Base-by-base conservation (phyloP, 2,888 invertebrate genomes). In the Lottia gigantea region DNA sequence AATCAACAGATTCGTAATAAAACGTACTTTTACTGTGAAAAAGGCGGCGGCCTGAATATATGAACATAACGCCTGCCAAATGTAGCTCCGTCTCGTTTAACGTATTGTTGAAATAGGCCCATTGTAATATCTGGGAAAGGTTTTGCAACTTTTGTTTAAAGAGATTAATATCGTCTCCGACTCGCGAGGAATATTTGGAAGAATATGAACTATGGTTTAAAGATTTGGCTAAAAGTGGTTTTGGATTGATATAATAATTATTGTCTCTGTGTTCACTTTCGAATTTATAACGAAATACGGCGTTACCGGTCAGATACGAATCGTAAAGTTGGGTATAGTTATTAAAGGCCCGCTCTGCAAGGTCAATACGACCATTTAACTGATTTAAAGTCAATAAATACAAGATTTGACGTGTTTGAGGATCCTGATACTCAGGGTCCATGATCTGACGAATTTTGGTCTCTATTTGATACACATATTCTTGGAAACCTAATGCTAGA, bases 211-310 rank as follows among this genome's bases (percentile, higher is more conserved):
- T 78, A 25, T 80, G 68, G 40, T 68, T n/a, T 26, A 83, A 71
- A 7, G 82, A 77, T 11, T 79, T 64, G 7, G 76, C 74, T 47
- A 84, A 26, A n/a, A 84, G 73, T 46, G 70, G 73, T 67, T 76
- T 82, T 0, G 84, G 84, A 2, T 78, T 78, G 8, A 83, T 78
- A 62, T 72, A 77, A 1, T 47, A 15, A 65, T 82, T 83, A 61
- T 81, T 73, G 0, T 68, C 40, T 47, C 81, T 67, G 0, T 70
- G 40, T n/a, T 78, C 73, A 2, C 69, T 72, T 45, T 73, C 62
- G 72, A 76, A 84, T 64, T 76, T 78, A 67, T 82, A 82, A 26
- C 75, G 65, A 47, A 80, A 81, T 31, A 84, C 79, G 2, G 78
- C 74, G 14, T 76, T 76, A 12, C 83, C 84, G 40, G 77, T 78